These are phyloP conservation scores for Pelochelys cantorii DNA, from an alignment of 2,797 vertebrate species.

Conservation along the genomic window DNA sequence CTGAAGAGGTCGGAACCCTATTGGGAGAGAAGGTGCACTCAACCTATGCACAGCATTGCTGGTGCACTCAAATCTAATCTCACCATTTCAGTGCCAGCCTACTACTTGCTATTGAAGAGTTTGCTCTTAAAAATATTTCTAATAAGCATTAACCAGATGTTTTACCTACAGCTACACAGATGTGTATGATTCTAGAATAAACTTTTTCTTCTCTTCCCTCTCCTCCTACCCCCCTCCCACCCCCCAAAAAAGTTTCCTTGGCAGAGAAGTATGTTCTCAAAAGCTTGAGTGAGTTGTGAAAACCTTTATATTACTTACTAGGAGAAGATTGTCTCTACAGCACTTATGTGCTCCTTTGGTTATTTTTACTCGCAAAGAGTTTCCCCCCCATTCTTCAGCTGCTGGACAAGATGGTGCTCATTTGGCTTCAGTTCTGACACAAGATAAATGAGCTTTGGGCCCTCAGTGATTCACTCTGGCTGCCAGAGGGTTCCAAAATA, in stretches of 20 bases:
- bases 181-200: rapidly evolving
- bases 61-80: neutral
- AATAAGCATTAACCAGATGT: rapidly evolving
- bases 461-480: constrained; percentile 96
- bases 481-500: constrained; percentile 99
- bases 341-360: constrained; percentile 87
- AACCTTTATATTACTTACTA: constrained; percentile 90
- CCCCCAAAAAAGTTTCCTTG: neutral
- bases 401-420: constrained; percentile 94
- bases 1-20: neutral
- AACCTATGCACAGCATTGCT: neutral
- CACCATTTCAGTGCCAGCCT: neutral
- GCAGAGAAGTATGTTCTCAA: neutral
- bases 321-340: constrained; percentile 87
- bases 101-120: neutral
- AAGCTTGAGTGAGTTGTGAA: constrained; percentile 76
- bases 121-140: neutral
- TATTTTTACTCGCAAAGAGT: constrained; percentile 94
- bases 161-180: neutral
- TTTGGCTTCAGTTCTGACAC: constrained; percentile 99
- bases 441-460: constrained; percentile 99
- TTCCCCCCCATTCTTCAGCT: constrained; percentile 91
- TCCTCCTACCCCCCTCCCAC: too few species aligned
- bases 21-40: neutral
- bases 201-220: neutral